Evolutionary conservation across 2,113 vertebrate species (phyloP).

Genomic region (Macroglossus sobrinus): DNA sequence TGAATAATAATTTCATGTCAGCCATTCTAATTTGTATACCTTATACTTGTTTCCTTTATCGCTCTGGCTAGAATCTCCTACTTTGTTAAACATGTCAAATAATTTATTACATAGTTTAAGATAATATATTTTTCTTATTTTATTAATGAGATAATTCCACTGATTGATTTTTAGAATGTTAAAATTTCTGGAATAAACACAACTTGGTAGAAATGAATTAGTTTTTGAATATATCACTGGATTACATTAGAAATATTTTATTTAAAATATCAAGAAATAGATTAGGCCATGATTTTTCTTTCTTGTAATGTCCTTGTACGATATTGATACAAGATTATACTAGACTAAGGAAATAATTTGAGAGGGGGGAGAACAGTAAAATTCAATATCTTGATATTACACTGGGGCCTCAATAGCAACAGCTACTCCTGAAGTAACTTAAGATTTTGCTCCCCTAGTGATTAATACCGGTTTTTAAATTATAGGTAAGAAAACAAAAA

Average conservation of each 20-base stretch:
- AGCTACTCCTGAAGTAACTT: neutral
- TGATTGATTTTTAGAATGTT: neutral
- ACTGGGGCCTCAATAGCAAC: neutral
- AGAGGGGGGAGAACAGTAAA: neutral
- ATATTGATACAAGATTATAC: neutral
- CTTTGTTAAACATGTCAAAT: neutral
- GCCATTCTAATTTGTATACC: neutral
- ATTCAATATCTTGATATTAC: neutral
- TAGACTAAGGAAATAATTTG: neutral
- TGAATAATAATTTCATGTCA: neutral
- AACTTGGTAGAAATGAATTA: neutral
- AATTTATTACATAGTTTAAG: too few relatives aligned
- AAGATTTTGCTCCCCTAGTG: neutral
- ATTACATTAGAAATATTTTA: neutral
- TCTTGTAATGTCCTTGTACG: neutral
- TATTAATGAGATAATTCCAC: neutral
- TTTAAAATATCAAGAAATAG: neutral
- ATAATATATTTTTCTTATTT: neutral
- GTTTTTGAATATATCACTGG: neutral
- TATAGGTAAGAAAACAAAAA: neutral
- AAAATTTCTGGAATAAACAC: neutral
- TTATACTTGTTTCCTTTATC: neutral
- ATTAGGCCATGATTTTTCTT: neutral
- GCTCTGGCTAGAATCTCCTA: neutral
- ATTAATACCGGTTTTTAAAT: neutral